phyloP scores from a whole-genome alignment of 2,888 invertebrate genomes.

The Dermolepida albohirtum region DNA sequence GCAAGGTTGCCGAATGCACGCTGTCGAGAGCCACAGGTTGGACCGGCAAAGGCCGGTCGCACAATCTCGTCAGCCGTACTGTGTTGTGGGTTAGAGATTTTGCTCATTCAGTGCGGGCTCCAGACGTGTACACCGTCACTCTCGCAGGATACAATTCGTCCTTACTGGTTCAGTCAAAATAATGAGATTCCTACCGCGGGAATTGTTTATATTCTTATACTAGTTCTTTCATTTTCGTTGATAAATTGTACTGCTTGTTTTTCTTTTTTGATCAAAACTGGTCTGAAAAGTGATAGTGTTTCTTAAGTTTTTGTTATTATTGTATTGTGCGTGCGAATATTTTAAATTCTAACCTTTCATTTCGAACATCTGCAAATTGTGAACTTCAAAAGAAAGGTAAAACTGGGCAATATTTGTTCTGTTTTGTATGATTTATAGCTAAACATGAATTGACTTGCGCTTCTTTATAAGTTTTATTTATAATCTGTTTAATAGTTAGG shows the following conservation, averaged over 20 bases:
- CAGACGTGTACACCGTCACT: slow-evolving; percentile 35
- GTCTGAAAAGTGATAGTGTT: slow-evolving; percentile 18
- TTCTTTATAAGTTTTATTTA: background rate
- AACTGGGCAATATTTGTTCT: background rate
- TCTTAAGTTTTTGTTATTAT: slow-evolving; percentile 12
- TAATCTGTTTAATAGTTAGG: background rate
- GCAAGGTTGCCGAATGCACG: slow-evolving; percentile 54
- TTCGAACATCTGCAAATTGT: slow-evolving; percentile 20
- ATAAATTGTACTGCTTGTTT: slow-evolving; percentile 1
- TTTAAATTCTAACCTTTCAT: background rate
- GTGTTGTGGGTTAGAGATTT: slow-evolving; percentile 34
- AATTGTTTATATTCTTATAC: background rate
- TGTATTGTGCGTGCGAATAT: slow-evolving; percentile 1
- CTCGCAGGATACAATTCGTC: slow-evolving; percentile 25
- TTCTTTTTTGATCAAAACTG: slow-evolving; percentile 4
- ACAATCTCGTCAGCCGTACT: slow-evolving; percentile 19
- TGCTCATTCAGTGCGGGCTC: slow-evolving; percentile 53
- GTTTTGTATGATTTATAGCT: background rate
- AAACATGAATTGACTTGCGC: background rate
- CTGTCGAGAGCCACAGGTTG: slow-evolving; percentile 57
- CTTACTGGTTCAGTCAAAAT: slow-evolving; percentile 10
- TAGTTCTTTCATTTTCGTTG: too few species aligned
- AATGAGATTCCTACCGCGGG: slow-evolving; percentile 17
- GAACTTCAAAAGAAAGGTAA: slow-evolving; percentile 19
- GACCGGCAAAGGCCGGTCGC: slow-evolving; percentile 18